A percentile compares a stretch with the other conserved stretches of the same genome.
phyloP scores from a whole-genome alignment of 2,113 vertebrate genomes.

The Lagenorhynchus albirostris region DNA sequence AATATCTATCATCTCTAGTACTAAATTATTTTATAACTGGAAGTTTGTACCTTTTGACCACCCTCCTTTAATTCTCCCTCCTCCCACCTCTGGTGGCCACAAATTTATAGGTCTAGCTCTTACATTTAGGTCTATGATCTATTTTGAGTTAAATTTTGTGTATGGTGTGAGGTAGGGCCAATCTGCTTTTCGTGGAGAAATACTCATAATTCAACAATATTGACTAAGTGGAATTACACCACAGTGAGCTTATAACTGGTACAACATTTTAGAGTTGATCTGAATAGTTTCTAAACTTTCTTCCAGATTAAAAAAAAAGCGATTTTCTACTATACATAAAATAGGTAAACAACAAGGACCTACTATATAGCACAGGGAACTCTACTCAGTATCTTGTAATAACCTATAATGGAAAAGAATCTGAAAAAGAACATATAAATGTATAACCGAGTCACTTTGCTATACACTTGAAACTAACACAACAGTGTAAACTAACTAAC shows the following conservation, averaged over 20 bases:
- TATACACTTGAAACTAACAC: neutral
- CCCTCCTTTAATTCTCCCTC: neutral
- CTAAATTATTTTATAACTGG: neutral
- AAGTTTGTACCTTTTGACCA: neutral
- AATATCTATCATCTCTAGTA: neutral
- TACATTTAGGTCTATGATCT: neutral
- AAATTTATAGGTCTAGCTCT: neutral
- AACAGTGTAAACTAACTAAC: neutral
- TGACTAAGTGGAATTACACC: neutral
- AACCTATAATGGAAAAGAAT: neutral
- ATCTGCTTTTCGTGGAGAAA: neutral
- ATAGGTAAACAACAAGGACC: neutral
- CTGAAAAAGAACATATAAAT: neutral
- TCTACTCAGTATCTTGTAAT: neutral
- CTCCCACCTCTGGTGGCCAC: neutral
- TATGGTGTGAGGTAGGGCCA: neutral
- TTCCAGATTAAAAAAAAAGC: neutral
- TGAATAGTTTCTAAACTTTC: slow-evolving; percentile 12
- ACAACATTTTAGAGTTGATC: neutral
- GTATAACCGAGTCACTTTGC: neutral
- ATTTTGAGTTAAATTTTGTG: neutral
- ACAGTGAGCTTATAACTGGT: neutral
- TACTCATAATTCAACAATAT: neutral
- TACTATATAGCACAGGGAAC: neutral
- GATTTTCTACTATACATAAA: neutral